These are phyloP conservation scores for Lepidochitona cinerea DNA, from an alignment of 2,888 invertebrate genomes.

Conservation along the genomic window DNA sequence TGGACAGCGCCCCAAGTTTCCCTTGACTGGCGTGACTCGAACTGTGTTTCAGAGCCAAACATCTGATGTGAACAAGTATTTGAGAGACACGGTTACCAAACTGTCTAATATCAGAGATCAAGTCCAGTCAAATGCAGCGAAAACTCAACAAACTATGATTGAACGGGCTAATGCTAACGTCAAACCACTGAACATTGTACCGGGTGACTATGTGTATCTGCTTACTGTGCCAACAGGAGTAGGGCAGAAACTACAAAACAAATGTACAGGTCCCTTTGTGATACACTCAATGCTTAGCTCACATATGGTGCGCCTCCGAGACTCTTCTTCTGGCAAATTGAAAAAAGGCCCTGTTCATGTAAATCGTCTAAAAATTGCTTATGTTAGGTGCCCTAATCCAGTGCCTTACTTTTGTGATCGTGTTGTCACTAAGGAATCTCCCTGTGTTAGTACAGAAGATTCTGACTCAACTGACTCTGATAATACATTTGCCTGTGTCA, in stretches of 20 bases:
- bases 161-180: constrained; percentile 7
- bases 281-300: not conserved
- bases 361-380: not conserved
- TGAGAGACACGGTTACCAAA: constrained; percentile 3
- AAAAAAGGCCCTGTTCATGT: not conserved
- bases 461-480: not conserved
- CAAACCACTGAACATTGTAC: not conserved
- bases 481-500: not conserved
- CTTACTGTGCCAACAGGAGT: not conserved
- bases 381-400: not conserved
- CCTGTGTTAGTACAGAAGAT: not conserved
- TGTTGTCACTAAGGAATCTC: constrained; percentile 1
- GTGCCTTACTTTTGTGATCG: not conserved
- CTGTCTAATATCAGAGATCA: not conserved
- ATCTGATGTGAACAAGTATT: constrained; percentile 3
- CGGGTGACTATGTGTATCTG: constrained; percentile 11
- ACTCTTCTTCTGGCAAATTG: not conserved
- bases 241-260: constrained; percentile 9
- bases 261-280: not conserved
- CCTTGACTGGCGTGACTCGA: not conserved
- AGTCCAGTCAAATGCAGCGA: not conserved
- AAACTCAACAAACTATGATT: constrained; percentile 3
- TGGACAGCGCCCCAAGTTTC: constrained; percentile 16
- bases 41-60: not conserved
- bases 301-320: not conserved